A percentile compares a stretch with the other conserved stretches of the same genome.
Evolutionary conservation across 2,797 vertebrate species (phyloP).

Genomic region (Tragelaphus eurycerus): DNA sequence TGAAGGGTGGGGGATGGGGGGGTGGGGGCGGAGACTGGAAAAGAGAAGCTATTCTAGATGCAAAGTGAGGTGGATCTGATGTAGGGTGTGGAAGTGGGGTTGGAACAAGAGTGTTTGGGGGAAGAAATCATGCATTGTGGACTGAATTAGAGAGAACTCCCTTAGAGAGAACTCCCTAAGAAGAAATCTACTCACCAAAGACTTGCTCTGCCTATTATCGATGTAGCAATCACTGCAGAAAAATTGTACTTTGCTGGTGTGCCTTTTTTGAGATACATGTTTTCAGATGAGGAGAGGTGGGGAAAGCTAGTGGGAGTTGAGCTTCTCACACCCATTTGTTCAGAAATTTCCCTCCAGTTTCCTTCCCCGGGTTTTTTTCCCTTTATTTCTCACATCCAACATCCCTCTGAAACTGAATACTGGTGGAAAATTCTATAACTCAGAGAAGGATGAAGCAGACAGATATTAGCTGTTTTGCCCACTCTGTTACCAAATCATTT

Average conservation of each 20-base stretch:
- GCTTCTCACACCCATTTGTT: not conserved
- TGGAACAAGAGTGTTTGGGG: not conserved
- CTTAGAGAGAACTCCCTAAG: not conserved
- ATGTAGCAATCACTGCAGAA: not conserved
- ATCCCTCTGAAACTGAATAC: not conserved
- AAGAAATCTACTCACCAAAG: not conserved
- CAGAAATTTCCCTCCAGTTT: not conserved
- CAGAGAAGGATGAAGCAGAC: not conserved
- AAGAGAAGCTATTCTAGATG: not conserved
- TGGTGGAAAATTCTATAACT: not conserved
- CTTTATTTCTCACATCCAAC: no score
- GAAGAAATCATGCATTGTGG: not conserved
- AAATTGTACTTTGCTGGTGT: not conserved
- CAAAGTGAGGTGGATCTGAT: not conserved
- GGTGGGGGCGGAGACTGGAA: no score
- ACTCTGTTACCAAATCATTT: not conserved
- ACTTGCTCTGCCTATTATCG: not conserved
- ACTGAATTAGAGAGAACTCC: not conserved
- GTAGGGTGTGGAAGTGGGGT: accelerated
- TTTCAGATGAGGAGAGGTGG: not conserved
- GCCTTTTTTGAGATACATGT: not conserved
- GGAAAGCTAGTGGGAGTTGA: not conserved
- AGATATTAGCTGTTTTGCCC: not conserved
- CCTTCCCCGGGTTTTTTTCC: not conserved
- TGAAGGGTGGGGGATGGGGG: accelerated